phyloP scores from a whole-genome alignment of 2,113 vertebrate species.

The Perca fluviatilis region DNA sequence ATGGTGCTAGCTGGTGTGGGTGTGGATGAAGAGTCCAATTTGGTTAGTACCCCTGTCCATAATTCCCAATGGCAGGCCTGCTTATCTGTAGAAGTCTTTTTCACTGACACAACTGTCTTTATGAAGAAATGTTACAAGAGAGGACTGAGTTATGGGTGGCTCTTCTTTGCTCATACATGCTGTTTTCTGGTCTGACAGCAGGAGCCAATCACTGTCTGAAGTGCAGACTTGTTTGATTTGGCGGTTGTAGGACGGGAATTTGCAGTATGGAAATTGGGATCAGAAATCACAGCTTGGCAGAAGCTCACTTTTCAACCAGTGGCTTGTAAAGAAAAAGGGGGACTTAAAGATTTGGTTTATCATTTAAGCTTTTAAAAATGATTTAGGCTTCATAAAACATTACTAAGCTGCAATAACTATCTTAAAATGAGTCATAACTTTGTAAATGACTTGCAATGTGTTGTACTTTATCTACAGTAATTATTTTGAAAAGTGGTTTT shows the following conservation, averaged over 20 bases:
- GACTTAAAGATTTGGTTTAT: not conserved
- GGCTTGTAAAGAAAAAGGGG: not conserved
- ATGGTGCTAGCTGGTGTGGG: too few relatives aligned
- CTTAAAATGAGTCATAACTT: conserved; percentile 16
- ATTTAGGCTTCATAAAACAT: conserved; percentile 8
- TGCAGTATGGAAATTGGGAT: not conserved
- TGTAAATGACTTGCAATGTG: not conserved
- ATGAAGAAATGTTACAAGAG: not conserved
- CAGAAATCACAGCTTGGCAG: conserved; percentile 23
- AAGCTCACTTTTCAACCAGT: not conserved
- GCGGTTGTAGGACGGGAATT: not conserved
- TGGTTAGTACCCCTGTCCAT: too few relatives aligned
- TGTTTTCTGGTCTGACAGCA: conserved; percentile 8
- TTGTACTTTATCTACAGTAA: conserved; percentile 3
- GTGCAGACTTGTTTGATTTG: conserved; percentile 8
- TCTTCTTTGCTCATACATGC: not conserved
- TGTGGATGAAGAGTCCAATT: too few relatives aligned
- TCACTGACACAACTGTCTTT: not conserved
- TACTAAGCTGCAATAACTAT: conserved; percentile 6
- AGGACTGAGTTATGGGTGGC: not conserved
- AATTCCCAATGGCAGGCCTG: too few relatives aligned
- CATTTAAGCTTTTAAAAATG: conserved; percentile 1
- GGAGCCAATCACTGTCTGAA: conserved; percentile 29
- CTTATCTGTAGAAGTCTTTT: not conserved
- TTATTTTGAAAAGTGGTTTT: conserved; percentile 9